These are phyloP conservation scores for Drosophila jambulina DNA, from an alignment of 1,140 invertebrate genomes.

Conservation along the genomic window DNA sequence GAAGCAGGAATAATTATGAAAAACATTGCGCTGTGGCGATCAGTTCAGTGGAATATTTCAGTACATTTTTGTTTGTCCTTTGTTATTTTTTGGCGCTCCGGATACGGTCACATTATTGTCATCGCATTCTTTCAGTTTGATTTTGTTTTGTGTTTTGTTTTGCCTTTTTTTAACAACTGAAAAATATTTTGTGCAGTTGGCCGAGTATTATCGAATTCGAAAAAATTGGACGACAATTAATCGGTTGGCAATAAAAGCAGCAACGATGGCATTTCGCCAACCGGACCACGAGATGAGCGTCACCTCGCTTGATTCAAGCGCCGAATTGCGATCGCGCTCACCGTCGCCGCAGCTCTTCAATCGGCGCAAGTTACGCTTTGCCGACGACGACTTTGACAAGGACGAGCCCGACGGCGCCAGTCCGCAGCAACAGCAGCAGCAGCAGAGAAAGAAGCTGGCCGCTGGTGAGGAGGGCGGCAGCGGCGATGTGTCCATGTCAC, in stretches of 20 bases:
- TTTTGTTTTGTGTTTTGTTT: constrained; percentile 72
- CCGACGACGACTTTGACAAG: constrained; percentile 78
- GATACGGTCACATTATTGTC: constrained; percentile 25
- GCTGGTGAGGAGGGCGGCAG: neutral
- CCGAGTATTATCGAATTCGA: constrained; percentile 10
- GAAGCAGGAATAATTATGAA: neutral
- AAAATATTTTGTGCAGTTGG: neutral
- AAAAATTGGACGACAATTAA: constrained; percentile 12
- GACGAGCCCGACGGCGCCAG: constrained; percentile 48
- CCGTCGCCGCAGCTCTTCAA: constrained; percentile 69
- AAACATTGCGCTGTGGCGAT: neutral
- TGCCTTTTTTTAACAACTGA: constrained; percentile 48
- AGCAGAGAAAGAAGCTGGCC: constrained; percentile 19
- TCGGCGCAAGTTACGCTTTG: constrained; percentile 77
- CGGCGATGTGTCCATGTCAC: constrained; percentile 85
- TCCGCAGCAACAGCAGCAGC: constrained; percentile 48
- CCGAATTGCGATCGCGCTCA: constrained; percentile 76
- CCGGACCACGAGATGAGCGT: constrained; percentile 70
- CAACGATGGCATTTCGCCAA: constrained; percentile 71
- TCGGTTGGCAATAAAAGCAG: neutral
- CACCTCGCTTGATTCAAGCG: constrained; percentile 71
- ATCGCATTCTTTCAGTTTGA: constrained; percentile 59
- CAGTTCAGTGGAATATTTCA: neutral
- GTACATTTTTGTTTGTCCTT: neutral
- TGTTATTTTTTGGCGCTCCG: constrained; percentile 7